A percentile compares a stretch with the other conserved stretches of the same genome.
phyloP scores from a whole-genome alignment of 2,888 invertebrate genomes.

The Aporophyla nigra region DNA sequence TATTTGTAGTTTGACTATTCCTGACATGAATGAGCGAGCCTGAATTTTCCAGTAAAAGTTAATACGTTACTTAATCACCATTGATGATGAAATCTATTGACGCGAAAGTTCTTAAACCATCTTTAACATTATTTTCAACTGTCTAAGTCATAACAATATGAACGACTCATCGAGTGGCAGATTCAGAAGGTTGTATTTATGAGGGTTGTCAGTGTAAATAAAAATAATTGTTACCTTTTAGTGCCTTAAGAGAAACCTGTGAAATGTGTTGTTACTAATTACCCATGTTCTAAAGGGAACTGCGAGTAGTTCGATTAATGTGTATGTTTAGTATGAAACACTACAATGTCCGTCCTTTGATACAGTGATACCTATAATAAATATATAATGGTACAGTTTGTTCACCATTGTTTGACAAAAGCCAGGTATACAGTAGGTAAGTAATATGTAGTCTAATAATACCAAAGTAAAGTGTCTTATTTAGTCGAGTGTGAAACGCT shows the following conservation, averaged over 20 bases:
- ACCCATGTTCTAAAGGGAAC: conserved; percentile 46
- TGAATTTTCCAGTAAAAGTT: conserved; percentile 1
- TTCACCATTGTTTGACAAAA: conserved; percentile 60
- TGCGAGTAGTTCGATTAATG: conserved; percentile 39
- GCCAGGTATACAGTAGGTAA: conserved; percentile 58
- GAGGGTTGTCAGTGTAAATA: conserved; percentile 68
- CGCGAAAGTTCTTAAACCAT: not conserved
- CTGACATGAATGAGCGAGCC: not conserved
- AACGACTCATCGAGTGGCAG: conserved; percentile 6
- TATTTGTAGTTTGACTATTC: not conserved
- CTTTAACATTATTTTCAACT: not conserved
- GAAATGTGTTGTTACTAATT: conserved; percentile 65
- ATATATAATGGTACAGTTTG: conserved; percentile 49
- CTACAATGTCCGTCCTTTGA: conserved; percentile 66
- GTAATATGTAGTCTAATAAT: conserved; percentile 82
- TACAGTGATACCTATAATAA: conserved; percentile 62
- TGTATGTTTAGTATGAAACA: conserved; percentile 49
- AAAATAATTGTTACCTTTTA: conserved; percentile 75
- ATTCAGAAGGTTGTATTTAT: conserved; percentile 33
- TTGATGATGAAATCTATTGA: not conserved
- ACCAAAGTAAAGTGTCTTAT: conserved; percentile 89
- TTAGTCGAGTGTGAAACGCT: conserved; percentile 90
- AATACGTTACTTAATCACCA: not conserved
- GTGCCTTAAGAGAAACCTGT: conserved; percentile 72
- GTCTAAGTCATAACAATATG: not conserved